These are phyloP conservation scores for Varroa destructor DNA, from an alignment of 1,140 invertebrate species.

Conservation along the genomic window DNA sequence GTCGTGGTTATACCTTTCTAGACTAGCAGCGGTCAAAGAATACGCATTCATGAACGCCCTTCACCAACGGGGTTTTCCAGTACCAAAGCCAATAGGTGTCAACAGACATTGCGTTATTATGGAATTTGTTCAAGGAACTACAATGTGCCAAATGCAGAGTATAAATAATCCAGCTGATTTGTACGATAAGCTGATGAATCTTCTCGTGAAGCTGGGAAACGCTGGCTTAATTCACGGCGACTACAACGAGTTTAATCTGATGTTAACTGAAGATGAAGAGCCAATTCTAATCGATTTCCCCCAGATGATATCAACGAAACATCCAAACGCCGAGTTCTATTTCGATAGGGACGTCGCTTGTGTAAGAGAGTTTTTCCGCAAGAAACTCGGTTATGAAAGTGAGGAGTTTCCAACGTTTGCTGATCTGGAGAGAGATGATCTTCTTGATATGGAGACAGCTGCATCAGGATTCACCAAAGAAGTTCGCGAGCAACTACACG, in stretches of 20 bases:
- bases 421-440: conserved; percentile 61
- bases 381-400: conserved; percentile 80
- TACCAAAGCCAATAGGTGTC: conserved; percentile 84
- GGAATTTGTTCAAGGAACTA: conserved; percentile 61
- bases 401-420: conserved; percentile 68
- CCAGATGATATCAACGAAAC: conserved; percentile 92
- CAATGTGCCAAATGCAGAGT: conserved; percentile 64
- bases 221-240: conserved; percentile 92
- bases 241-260: conserved; percentile 98
- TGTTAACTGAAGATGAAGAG: conserved; percentile 62
- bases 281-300: conserved; percentile 95
- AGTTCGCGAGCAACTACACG: conserved; percentile 58
- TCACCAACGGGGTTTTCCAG: conserved; percentile 74
- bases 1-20: conserved; percentile 94
- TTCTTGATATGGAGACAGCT: conserved; percentile 70
- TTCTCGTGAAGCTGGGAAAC: conserved; percentile 78
- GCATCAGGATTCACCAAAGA: conserved; percentile 79
- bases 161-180: conserved; percentile 60
- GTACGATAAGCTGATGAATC: conserved; percentile 88
- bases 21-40: conserved; percentile 91
- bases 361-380: conserved; percentile 77
- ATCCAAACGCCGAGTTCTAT: conserved; percentile 78
- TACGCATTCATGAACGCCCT: conserved; percentile 92
- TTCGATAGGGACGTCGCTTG: conserved; percentile 93
- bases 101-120: conserved; percentile 94